Evolutionary conservation across 2,888 invertebrate species (phyloP).

Genomic region (Campopleginae sp.): DNA sequence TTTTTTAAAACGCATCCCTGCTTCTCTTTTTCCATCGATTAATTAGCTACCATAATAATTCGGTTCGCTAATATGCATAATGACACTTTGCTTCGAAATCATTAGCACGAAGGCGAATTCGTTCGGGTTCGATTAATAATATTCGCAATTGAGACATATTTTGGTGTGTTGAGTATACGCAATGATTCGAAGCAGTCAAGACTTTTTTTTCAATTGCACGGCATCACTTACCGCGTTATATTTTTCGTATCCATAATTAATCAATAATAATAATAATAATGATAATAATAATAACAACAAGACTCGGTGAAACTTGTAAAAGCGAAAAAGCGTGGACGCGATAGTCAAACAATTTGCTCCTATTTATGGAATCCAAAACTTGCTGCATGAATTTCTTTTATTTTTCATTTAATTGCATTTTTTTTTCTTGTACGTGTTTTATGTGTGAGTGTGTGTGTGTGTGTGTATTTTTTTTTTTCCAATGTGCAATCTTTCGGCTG

Average conservation of each 20-base stretch:
- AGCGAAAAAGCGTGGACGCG: conserved; percentile 60
- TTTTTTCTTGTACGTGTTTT: not conserved
- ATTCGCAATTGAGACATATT: conserved; percentile 45
- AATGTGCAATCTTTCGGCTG: conserved; percentile 50
- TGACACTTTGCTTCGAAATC: conserved; percentile 23
- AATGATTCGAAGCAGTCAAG: conserved; percentile 60
- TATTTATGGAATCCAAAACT: not conserved
- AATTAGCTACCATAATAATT: conserved; percentile 46
- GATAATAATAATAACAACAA: conserved; percentile 58
- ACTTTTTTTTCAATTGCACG: conserved; percentile 32
- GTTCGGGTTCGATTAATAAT: conserved; percentile 22
- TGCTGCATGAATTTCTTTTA: not conserved
- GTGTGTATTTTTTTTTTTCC: conserved; percentile 14
- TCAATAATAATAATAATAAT: conserved; percentile 47
- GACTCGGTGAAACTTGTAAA: conserved; percentile 62
- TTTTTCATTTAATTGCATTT: not conserved
- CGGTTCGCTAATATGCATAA: conserved; percentile 16
- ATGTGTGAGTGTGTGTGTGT: conserved; percentile 31
- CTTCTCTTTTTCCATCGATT: conserved; percentile 19
- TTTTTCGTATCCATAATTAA: conserved; percentile 34
- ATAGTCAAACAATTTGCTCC: conserved; percentile 40
- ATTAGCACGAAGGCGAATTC: conserved; percentile 8
- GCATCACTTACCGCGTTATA: conserved; percentile 25
- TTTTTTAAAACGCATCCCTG: conserved; percentile 1
- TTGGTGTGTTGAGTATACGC: conserved; percentile 46